Percentiles rank a stretch among this genome's conserved stretches.
Conservation (phyloP, 2,797 vertebrate genomes). For the Eulemur albifrons region DNA sequence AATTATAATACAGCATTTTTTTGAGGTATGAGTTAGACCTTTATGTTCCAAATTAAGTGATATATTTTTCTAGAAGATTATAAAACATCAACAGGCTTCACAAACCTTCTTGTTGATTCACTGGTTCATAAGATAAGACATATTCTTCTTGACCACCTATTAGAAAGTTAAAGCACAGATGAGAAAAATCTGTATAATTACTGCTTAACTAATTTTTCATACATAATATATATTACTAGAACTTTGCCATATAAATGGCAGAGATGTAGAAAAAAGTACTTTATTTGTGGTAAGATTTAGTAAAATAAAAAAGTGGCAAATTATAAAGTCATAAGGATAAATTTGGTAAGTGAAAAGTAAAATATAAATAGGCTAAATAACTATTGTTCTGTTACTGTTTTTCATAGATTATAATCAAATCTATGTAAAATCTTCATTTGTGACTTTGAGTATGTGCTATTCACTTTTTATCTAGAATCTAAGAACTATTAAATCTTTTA, state of each 20-base stretch:
- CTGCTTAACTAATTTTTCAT: background rate
- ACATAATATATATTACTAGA: slow-evolving; percentile 2
- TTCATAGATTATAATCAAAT: background rate
- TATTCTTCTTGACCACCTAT: slow-evolving; percentile 97
- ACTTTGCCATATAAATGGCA: background rate
- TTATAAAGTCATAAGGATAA: slow-evolving; percentile 61
- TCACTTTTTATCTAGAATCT: slow-evolving; percentile 29
- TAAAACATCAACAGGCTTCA: slow-evolving; percentile 15
- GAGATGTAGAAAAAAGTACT: slow-evolving; percentile 45
- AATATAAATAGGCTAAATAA: slow-evolving; percentile 24
- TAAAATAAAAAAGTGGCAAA: slow-evolving; percentile 40
- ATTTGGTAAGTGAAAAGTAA: slow-evolving; percentile 40
- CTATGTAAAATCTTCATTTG: slow-evolving; percentile 41
- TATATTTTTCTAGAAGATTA: background rate
- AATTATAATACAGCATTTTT: background rate
- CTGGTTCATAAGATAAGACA: slow-evolving; percentile 95
- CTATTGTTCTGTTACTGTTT: background rate
- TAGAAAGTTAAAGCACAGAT: slow-evolving; percentile 68
- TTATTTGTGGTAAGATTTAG: slow-evolving; percentile 49
- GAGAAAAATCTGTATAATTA: slow-evolving; percentile 60
- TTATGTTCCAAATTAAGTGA: background rate
- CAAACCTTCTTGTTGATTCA: slow-evolving; percentile 97
- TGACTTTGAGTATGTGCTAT: background rate
- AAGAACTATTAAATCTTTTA: slow-evolving; percentile 21
- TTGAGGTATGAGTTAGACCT: background rate